Evolutionary conservation across 2,113 vertebrate genomes (phyloP).

Genomic region (Capreolus pygargus): DNA sequence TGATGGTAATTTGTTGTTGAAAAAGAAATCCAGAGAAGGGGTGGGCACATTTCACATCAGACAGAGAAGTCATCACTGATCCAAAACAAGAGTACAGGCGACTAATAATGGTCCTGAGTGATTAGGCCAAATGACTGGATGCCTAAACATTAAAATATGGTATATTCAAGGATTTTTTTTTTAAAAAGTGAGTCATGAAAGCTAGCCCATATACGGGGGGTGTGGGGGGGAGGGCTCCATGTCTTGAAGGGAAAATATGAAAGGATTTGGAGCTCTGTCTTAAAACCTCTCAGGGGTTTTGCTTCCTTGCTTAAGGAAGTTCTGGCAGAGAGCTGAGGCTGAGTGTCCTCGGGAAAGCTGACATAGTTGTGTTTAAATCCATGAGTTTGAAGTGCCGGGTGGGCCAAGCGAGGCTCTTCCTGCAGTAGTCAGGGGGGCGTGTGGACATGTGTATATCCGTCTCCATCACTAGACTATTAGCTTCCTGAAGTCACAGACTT

Average conservation of each 20-base stretch:
- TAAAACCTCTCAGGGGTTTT: background rate
- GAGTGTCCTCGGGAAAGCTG: background rate
- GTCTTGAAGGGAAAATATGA: background rate
- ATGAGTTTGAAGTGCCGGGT: background rate
- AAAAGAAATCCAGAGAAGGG: background rate
- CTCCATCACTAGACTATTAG: background rate
- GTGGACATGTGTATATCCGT: rapidly evolving
- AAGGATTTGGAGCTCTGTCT: background rate
- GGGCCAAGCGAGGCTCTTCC: background rate
- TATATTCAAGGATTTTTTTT: background rate
- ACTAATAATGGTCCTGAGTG: background rate
- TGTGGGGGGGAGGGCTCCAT: background rate
- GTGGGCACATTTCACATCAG: background rate
- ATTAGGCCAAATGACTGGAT: background rate
- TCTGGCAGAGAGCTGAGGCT: background rate
- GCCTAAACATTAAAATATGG: background rate
- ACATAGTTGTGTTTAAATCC: background rate
- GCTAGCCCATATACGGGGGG: background rate
- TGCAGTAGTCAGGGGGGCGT: background rate
- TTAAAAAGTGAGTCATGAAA: background rate
- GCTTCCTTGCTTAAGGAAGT: background rate
- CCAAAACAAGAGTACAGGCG: rapidly evolving
- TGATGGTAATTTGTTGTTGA: background rate
- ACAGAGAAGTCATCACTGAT: background rate
- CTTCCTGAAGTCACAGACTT: background rate